Conservation (phyloP, 2,888 invertebrate species). For the Tinea semifulvella region DNA sequence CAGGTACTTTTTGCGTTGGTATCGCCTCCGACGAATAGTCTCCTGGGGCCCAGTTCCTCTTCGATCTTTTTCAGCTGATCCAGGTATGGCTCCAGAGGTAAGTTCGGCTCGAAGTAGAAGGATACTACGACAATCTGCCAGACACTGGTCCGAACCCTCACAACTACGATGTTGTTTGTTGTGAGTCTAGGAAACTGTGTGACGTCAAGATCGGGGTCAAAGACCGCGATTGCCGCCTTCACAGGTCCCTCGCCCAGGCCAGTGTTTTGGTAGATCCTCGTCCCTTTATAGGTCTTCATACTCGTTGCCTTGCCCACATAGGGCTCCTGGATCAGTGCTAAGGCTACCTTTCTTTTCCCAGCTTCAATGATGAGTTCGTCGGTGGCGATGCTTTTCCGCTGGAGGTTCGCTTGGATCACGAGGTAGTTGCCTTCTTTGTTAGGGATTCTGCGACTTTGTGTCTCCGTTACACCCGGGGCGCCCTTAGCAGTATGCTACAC, state of each 20-base stretch:
- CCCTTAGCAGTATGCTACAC: too few species aligned
- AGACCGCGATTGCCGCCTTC: constrained; percentile 15
- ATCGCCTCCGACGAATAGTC: not conserved
- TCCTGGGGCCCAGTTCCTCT: not conserved
- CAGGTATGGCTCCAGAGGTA: constrained; percentile 16
- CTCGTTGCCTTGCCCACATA: too few species aligned
- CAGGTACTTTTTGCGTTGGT: constrained; percentile 13
- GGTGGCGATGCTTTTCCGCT: constrained; percentile 13
- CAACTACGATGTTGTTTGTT: too few species aligned
- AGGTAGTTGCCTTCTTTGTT: not conserved
- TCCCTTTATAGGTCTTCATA: constrained; percentile 6
- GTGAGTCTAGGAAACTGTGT: constrained; percentile 6
- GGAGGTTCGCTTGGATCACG: constrained; percentile 15
- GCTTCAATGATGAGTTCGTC: constrained; percentile 12
- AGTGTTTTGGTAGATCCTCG: constrained; percentile 13
- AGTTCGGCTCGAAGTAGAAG: constrained; percentile 19
- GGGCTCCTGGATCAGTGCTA: constrained; percentile 13
- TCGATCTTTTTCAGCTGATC: not conserved
- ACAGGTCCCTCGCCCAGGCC: constrained; percentile 9
- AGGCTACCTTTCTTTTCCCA: not conserved
- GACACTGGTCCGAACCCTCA: constrained; percentile 13
- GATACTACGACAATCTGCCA: constrained; percentile 17
- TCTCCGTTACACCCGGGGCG: too few species aligned
- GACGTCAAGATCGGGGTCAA: constrained; percentile 8
- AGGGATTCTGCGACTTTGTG: constrained; percentile 2